Percentiles rank a stretch among this genome's conserved stretches.
These are phyloP conservation scores for Smithornis capensis DNA, from an alignment of 2,113 vertebrate genomes.

Conservation along the genomic window DNA sequence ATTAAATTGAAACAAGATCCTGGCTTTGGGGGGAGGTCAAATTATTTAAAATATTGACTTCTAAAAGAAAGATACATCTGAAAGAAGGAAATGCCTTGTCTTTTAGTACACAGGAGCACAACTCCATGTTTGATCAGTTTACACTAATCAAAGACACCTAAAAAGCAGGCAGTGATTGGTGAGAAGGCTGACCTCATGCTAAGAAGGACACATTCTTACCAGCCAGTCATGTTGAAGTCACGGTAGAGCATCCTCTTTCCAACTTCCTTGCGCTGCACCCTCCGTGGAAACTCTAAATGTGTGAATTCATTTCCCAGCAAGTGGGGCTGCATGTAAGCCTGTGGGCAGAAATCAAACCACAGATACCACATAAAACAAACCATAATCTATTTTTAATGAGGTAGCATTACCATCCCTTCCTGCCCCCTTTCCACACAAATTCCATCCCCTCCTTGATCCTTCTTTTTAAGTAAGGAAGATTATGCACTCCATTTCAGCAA, in stretches of 20 bases:
- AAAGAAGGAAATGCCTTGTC: not conserved
- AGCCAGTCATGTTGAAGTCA: conserved; percentile 97
- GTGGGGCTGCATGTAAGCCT: conserved; percentile 98
- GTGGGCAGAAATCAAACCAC: conserved; percentile 44
- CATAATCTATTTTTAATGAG: conserved; percentile 21
- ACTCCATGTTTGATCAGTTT: not conserved
- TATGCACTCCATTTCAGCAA: not conserved
- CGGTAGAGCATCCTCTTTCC: conserved; percentile 98
- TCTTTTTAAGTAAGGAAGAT: not conserved
- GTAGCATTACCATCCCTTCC: not conserved
- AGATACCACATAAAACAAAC: not conserved
- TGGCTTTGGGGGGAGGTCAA: not conserved
- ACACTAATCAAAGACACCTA: not conserved
- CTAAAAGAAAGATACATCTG: not conserved
- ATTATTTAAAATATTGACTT: not conserved
- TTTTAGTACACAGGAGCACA: fast-evolving
- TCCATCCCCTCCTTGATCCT: not conserved
- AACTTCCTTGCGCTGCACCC: conserved; percentile 94
- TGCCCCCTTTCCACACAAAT: not conserved
- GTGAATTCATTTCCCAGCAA: conserved; percentile 98
- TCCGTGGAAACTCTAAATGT: conserved; percentile 97
- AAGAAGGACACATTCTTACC: conserved; percentile 75
- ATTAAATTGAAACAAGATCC: not conserved
- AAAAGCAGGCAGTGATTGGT: not conserved
- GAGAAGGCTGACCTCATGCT: not conserved